These are phyloP conservation scores for Gnathonemus longibarbis DNA, from an alignment of 2,113 vertebrate species.

Conservation along the genomic window DNA sequence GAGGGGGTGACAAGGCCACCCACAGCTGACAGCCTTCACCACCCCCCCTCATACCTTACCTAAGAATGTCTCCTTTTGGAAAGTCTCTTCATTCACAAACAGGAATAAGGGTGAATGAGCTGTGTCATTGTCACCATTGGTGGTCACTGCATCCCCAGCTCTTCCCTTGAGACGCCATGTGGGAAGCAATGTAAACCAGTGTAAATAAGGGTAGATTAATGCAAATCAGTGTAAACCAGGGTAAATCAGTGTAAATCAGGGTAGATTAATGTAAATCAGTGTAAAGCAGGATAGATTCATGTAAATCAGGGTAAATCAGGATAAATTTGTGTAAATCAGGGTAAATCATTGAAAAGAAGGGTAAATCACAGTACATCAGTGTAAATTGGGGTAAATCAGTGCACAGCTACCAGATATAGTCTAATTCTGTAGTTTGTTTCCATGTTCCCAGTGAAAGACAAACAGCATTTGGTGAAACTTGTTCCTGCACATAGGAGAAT, in stretches of 20 bases:
- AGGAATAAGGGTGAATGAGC: slow-evolving; percentile 60
- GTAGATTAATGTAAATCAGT: too few relatives aligned
- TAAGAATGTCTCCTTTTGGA: slow-evolving; percentile 69
- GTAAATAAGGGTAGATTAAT: too few relatives aligned
- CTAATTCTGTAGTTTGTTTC: neutral
- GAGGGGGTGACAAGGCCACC: slow-evolving; percentile 17
- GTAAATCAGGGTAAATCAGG: neutral
- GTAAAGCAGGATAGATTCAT: too few relatives aligned
- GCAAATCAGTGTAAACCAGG: too few relatives aligned
- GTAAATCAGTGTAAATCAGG: too few relatives aligned
- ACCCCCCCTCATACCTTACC: slow-evolving; percentile 38
- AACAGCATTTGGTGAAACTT: neutral
- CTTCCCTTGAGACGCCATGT: slow-evolving; percentile 50
- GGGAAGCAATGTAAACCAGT: neutral
- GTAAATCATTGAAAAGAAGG: neutral
- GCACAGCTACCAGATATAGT: neutral
- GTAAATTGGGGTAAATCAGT: neutral
- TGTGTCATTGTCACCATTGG: slow-evolving; percentile 42
- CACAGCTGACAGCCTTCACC: neutral
- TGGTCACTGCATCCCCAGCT: slow-evolving; percentile 40
- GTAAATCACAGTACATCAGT: neutral
- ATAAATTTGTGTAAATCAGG: neutral
- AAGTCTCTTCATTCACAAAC: slow-evolving; percentile 64
- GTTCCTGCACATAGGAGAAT: neutral
- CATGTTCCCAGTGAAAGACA: neutral